Evolutionary conservation across 1,140 invertebrate genomes (phyloP).

Genomic region (Drosophila burlai): DNA sequence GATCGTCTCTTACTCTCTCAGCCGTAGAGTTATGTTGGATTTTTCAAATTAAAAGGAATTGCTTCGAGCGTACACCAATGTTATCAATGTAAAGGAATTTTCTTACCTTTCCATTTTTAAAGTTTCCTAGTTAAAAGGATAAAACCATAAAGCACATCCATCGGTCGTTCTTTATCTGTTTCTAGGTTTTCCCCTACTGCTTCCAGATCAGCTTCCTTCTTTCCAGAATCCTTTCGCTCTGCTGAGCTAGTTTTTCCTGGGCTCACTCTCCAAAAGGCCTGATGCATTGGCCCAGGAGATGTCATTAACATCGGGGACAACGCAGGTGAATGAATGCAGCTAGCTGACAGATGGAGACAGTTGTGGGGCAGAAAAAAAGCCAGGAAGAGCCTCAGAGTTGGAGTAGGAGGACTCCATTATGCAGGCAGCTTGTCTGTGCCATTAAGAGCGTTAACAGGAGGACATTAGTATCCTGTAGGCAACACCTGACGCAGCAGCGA

Average conservation of each 20-base stretch:
- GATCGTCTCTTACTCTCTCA: neutral
- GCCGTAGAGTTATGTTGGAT: neutral
- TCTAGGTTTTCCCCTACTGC: neutral
- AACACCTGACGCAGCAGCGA: slow-evolving; percentile 71
- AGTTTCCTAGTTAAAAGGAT: neutral
- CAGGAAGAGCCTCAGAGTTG: neutral
- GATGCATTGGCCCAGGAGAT: slow-evolving; percentile 77
- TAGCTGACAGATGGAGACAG: slow-evolving; percentile 74
- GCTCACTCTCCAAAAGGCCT: slow-evolving; percentile 55
- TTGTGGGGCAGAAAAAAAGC: slow-evolving; percentile 15
- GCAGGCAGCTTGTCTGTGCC: slow-evolving; percentile 77
- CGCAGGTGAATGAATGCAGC: slow-evolving; percentile 80
- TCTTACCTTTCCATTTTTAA: neutral
- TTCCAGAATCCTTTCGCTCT: slow-evolving; percentile 42
- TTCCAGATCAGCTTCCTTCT: slow-evolving; percentile 4
- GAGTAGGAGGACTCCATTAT: slow-evolving; percentile 67
- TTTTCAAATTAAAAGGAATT: neutral
- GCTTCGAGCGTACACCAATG: no score
- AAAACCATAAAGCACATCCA: neutral
- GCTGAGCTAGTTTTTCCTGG: slow-evolving; percentile 65
- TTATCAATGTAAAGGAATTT: no score
- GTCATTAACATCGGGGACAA: slow-evolving; percentile 71
- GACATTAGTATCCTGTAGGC: slow-evolving; percentile 74
- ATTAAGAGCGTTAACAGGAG: slow-evolving; percentile 75
- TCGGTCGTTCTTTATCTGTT: neutral